Evolutionary conservation across 2,797 vertebrate species (phyloP).

Genomic region (Sebastes diploproa): DNA sequence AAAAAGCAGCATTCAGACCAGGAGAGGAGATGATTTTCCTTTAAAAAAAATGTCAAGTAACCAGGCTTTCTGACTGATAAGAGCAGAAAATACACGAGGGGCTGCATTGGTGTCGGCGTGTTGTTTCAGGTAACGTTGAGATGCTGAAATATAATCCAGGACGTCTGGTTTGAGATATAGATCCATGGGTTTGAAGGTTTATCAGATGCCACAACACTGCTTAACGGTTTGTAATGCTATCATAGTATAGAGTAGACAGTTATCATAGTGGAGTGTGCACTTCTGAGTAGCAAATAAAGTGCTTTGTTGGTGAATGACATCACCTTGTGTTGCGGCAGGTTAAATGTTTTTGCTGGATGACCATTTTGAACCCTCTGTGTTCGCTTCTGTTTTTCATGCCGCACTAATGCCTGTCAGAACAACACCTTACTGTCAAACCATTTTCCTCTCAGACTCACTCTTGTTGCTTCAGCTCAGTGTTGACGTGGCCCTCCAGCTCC

Average conservation of each 20-base stretch:
- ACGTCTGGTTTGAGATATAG: neutral
- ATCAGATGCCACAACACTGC: neutral
- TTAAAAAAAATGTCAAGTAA: neutral
- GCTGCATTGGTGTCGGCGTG: neutral
- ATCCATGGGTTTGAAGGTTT: neutral
- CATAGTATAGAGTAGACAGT: neutral
- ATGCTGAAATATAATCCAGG: neutral
- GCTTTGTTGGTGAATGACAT: neutral
- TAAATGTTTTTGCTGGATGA: neutral
- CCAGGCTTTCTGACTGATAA: slow-evolving; percentile 1
- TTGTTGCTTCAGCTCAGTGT: slow-evolving; percentile 67
- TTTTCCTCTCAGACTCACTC: slow-evolving; percentile 73
- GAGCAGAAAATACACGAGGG: neutral
- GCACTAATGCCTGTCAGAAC: slow-evolving; percentile 9
- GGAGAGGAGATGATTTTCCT: neutral
- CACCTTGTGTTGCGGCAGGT: neutral
- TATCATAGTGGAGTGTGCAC: neutral
- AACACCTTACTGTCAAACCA: slow-evolving; percentile 11
- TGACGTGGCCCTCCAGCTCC: slow-evolving; percentile 74
- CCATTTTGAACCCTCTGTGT: neutral
- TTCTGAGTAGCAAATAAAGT: neutral
- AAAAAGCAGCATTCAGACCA: neutral
- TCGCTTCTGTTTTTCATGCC: neutral
- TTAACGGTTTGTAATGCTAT: neutral
- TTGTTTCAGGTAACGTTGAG: neutral